phyloP scores from a whole-genome alignment of 2,113 vertebrate genomes.

The Callospermophilus lateralis region DNA sequence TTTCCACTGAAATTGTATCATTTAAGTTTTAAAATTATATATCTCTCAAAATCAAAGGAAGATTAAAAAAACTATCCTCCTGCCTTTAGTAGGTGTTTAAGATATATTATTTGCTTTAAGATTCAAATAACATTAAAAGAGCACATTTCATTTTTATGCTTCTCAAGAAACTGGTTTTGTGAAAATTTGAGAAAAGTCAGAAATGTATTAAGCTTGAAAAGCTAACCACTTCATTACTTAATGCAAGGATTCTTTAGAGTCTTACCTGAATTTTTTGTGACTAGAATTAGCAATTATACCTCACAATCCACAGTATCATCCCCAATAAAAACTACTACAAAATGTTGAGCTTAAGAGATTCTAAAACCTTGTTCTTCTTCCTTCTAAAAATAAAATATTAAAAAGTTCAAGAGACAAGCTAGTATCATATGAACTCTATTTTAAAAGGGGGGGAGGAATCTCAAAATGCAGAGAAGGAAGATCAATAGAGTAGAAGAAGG shows the following conservation, averaged over 20 bases:
- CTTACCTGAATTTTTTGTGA: not conserved
- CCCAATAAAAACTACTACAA: not conserved
- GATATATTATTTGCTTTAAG: slow-evolving; percentile 34
- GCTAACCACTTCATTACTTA: not conserved
- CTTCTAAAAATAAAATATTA: slow-evolving; percentile 1
- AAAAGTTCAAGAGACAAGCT: not conserved
- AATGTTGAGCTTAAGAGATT: not conserved
- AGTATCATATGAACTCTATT: not conserved
- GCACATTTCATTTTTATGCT: not conserved
- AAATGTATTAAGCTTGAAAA: slow-evolving; percentile 23
- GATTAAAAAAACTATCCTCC: not conserved
- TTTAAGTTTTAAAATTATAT: not conserved
- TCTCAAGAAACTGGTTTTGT: not conserved
- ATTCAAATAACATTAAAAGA: slow-evolving; percentile 11
- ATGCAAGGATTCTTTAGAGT: not conserved
- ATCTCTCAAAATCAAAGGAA: slow-evolving; percentile 1
- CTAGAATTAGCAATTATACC: not conserved
- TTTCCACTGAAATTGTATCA: not conserved
- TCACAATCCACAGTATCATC: not conserved
- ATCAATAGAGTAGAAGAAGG: too few species aligned
- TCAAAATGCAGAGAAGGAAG: not conserved
- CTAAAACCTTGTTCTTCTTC: not conserved
- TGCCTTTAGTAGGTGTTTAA: not conserved
- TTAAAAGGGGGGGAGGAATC: not conserved
- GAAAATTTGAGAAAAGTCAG: not conserved